These are phyloP conservation scores for Brachyptera risi DNA, from an alignment of 2,888 invertebrate species.

Conservation along the genomic window DNA sequence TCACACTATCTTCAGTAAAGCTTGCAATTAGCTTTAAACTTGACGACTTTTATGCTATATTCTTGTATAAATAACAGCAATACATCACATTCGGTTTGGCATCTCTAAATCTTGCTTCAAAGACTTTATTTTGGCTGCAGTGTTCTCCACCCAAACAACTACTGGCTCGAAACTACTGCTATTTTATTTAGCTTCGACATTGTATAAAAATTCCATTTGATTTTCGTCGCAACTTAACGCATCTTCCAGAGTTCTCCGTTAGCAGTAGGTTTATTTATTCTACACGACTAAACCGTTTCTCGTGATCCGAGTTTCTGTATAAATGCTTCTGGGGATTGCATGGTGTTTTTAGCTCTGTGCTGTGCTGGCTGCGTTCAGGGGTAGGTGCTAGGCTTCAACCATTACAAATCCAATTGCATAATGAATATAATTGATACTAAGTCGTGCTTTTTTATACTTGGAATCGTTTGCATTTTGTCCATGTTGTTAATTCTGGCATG, in stretches of 20 bases:
- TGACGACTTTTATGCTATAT: too few species aligned
- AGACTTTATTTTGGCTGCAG: constrained; percentile 23
- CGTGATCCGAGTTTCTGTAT: not conserved
- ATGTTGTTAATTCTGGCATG: too few species aligned
- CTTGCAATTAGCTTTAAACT: too few species aligned
- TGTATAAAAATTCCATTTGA: constrained; percentile 5
- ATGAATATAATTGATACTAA: too few species aligned
- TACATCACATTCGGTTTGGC: constrained; percentile 13
- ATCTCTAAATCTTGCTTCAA: constrained; percentile 18
- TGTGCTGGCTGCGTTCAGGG: constrained; percentile 11
- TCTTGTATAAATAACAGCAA: too few species aligned
- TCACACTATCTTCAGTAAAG: too few species aligned
- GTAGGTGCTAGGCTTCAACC: constrained; percentile 16
- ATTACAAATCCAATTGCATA: not conserved
- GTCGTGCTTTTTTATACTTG: too few species aligned
- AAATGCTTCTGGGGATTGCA: constrained; percentile 10
- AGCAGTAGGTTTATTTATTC: constrained; percentile 12
- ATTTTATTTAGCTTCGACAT: constrained; percentile 15
- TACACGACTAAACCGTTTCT: constrained; percentile 7
- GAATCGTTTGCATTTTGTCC: too few species aligned
- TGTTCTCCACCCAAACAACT: constrained; percentile 17
- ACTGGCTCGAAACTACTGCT: constrained; percentile 11
- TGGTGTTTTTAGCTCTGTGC: not conserved
- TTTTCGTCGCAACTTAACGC: constrained; percentile 44
- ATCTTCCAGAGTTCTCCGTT: constrained; percentile 47